A percentile compares a stretch with the other conserved stretches of the same genome.
These are phyloP conservation scores for Chloropsis cyanopogon DNA, from an alignment of 2,113 vertebrate genomes.

Conservation along the genomic window DNA sequence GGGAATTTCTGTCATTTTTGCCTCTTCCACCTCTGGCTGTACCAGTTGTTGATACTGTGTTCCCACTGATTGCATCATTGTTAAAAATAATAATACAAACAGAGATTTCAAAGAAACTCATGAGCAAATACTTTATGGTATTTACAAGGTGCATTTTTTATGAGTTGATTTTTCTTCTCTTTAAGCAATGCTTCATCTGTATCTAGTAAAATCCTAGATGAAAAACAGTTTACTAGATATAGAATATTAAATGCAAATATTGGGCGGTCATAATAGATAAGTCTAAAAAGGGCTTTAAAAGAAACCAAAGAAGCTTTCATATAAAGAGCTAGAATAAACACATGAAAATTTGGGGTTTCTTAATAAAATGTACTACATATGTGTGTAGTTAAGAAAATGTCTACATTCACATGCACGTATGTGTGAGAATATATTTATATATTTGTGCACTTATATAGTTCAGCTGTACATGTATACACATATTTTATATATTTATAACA, in stretches of 20 bases:
- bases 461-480: background rate
- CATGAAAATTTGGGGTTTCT: background rate
- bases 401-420: background rate
- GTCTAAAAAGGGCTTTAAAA: background rate
- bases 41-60: background rate
- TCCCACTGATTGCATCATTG: background rate
- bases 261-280: background rate
- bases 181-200: slow-evolving; percentile 17
- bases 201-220: slow-evolving; percentile 6
- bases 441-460: background rate
- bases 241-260: slow-evolving; percentile 30
- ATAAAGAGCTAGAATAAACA: slow-evolving; percentile 22
- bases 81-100: slow-evolving; percentile 43
- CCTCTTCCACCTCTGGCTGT: background rate
- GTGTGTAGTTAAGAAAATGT: slow-evolving; percentile 1
- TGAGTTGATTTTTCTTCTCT: slow-evolving; percentile 40
- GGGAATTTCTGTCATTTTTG: background rate
- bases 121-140: slow-evolving; percentile 35
- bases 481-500: slow-evolving; percentile 50
- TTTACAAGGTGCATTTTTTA: slow-evolving; percentile 63
- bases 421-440: slow-evolving; percentile 32
- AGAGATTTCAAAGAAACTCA: slow-evolving; percentile 41
- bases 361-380: slow-evolving; percentile 18
- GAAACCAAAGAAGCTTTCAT: background rate
- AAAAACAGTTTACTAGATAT: slow-evolving; percentile 24